Evolutionary conservation across 2,888 invertebrate genomes (phyloP).

Genomic region (Hirtodrosophila trivittata): DNA sequence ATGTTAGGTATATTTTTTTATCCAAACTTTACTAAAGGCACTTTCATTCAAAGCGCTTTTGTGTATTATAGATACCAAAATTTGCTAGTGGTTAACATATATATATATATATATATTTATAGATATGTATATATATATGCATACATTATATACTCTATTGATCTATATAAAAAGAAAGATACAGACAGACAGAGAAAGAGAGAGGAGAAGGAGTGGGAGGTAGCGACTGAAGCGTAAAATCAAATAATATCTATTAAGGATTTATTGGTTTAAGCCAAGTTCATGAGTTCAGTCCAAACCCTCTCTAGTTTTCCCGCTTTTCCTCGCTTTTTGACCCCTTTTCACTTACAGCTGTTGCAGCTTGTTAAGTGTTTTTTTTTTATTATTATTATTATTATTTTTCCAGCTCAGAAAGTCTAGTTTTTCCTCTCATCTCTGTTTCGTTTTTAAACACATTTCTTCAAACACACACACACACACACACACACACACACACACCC

Average conservation of each 20-base stretch:
- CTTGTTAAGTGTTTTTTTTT: too few relatives aligned
- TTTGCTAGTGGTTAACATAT: conserved; percentile 50
- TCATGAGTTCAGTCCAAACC: too few relatives aligned
- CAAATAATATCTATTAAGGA: too few relatives aligned
- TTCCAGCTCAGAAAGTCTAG: too few relatives aligned
- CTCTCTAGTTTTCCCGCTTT: too few relatives aligned
- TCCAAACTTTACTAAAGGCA: conserved; percentile 47
- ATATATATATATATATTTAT: background rate
- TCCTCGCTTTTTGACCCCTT: too few relatives aligned
- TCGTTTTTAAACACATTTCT: background rate
- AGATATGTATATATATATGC: conserved; percentile 27
- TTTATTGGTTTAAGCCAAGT: too few relatives aligned
- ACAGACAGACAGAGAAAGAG: too few relatives aligned
- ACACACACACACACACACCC: conserved; percentile 1
- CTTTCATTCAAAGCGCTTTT: conserved; percentile 48
- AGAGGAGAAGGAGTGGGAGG: too few relatives aligned
- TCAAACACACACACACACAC: conserved; percentile 7
- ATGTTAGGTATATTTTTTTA: conserved; percentile 45
- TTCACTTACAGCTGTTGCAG: conserved; percentile 10
- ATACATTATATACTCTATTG: conserved; percentile 6
- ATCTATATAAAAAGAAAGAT: too few relatives aligned
- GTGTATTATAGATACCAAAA: conserved; percentile 76
- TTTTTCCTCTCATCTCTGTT: conserved; percentile 1
- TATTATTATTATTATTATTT: too few relatives aligned
- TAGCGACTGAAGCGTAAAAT: too few relatives aligned